Base-by-base conservation (phyloP, 1,140 invertebrate genomes). In the Drosophila subpulchrella region DNA sequence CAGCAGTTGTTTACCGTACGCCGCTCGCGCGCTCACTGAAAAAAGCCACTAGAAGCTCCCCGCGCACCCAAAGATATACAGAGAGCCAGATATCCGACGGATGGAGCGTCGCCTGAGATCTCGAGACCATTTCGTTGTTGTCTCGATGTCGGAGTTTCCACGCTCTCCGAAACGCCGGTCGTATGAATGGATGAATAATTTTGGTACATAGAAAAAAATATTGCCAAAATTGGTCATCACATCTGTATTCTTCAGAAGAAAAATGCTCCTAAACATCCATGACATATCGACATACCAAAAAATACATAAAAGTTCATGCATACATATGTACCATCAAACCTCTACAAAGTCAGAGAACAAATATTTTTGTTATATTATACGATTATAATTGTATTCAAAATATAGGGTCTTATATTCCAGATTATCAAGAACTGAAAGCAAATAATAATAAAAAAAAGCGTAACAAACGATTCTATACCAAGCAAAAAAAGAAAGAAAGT, bases 1-100 rank as follows among this genome's bases (percentile, higher is more conserved):
- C 67, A 77, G 72, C 72, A 54, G 75, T 59, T 80, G 84, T 84
- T 89, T 89, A 89, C 84, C 70, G 84, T 89, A 84, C 77, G 84
- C 85, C 84, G 74, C 85, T 90, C 77, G 84, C 74, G 60, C 59
- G 63, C 70, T 89, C 80, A 89, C 84, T 89, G 39, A 88, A 76
- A 75, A 85, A 85, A 56, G 74, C 68, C 59, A 57, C 63, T 44
- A 61, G 47, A 79, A 71, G 59, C 66, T 74, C 53, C 42, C 77
- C 53, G 27, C 56, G 36, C 59, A 71, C 73, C 78, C 71, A 65
- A 58, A 82, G 75, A 82, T 65, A 81, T 8, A 12, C 20, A 38
- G 30, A 70, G 56, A 59, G 60, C 53, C 48, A 75, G 63, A 48
- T 62, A 80, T 53, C 72, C 60, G 68, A 63, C 58, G 76, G 74